A percentile compares a stretch with the other conserved stretches of the same genome.
These are phyloP conservation scores for Zeuzera pyrina DNA, from an alignment of 2,888 invertebrate species.

Conservation along the genomic window DNA sequence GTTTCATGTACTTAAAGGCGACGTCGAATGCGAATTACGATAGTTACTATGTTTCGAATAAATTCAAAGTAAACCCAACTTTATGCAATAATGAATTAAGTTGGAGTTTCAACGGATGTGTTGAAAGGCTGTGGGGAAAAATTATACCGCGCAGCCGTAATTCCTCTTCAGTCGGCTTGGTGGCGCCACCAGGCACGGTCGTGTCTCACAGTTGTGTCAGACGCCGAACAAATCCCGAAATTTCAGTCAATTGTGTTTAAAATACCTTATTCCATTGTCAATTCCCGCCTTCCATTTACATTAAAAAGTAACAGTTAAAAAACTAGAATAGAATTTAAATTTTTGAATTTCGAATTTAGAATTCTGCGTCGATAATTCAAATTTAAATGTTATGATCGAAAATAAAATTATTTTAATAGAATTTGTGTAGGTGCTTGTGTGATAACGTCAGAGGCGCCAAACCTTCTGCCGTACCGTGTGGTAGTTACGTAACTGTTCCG, in stretches of 20 bases:
- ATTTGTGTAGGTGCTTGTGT: too few species aligned
- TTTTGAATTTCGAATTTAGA: too few species aligned
- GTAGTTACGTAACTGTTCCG: slow-evolving; percentile 64
- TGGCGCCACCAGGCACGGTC: slow-evolving; percentile 53
- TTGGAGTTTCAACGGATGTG: not conserved
- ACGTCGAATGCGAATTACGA: not conserved
- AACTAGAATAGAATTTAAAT: too few species aligned
- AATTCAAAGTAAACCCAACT: too few species aligned
- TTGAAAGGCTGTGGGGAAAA: slow-evolving; percentile 22
- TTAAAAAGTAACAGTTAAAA: not conserved
- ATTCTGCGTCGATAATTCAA: too few species aligned
- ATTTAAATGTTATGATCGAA: too few species aligned
- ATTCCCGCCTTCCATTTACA: slow-evolving; percentile 20
- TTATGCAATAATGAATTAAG: not conserved
- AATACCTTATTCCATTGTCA: slow-evolving; percentile 18
- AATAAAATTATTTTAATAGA: too few species aligned
- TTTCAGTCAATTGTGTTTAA: slow-evolving; percentile 23
- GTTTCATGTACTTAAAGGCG: not conserved
- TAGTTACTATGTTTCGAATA: too few species aligned
- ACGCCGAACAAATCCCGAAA: slow-evolving; percentile 14
- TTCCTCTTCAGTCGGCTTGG: slow-evolving; percentile 42
- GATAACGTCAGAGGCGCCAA: slow-evolving; percentile 35
- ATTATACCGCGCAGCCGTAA: slow-evolving; percentile 50
- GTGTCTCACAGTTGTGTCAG: slow-evolving; percentile 26
- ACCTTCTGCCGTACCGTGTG: slow-evolving; percentile 43